Conservation (phyloP, 2,888 invertebrate species). For the Apodemia duryi region DNA sequence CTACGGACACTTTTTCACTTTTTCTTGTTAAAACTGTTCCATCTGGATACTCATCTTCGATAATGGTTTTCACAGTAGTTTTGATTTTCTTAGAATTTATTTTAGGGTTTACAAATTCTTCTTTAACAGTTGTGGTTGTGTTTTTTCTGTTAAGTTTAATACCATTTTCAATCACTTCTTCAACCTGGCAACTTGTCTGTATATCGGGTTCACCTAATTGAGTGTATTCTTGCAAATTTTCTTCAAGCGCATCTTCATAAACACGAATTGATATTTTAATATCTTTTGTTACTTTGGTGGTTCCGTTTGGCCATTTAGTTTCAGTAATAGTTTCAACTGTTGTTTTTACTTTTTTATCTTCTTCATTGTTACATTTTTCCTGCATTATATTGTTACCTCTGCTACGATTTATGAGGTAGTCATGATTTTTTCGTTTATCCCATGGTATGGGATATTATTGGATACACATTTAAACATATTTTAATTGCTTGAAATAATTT, state of each 20-base stretch:
- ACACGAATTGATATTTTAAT: slow-evolving; percentile 61
- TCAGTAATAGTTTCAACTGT: slow-evolving; percentile 60
- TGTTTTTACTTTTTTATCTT: slow-evolving; percentile 57
- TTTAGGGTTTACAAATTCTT: slow-evolving; percentile 53
- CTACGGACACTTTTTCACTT: slow-evolving; percentile 64
- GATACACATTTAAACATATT: too few relatives aligned
- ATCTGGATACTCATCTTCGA: slow-evolving; percentile 65
- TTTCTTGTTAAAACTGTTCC: slow-evolving; percentile 62
- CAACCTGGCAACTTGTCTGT: slow-evolving; percentile 43
- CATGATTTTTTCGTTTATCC: too few relatives aligned
- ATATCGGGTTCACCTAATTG: slow-evolving; percentile 49
- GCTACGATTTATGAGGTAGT: too few relatives aligned
- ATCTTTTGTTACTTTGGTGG: slow-evolving; percentile 53
- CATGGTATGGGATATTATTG: too few relatives aligned
- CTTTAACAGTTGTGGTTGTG: slow-evolving; percentile 52
- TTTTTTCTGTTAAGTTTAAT: slow-evolving; percentile 53
- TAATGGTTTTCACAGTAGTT: slow-evolving; percentile 44
- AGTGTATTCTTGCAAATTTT: slow-evolving; percentile 51
- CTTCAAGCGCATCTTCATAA: slow-evolving; percentile 51
- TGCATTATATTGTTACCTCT: too few relatives aligned
- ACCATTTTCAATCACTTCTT: slow-evolving; percentile 50
- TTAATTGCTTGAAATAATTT: too few relatives aligned
- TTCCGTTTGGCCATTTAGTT: slow-evolving; percentile 53
- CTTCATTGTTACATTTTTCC: too few relatives aligned
- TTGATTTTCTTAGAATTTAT: slow-evolving; percentile 55